phyloP scores from a whole-genome alignment of 2,797 vertebrate species.

The Acanthornis magna region DNA sequence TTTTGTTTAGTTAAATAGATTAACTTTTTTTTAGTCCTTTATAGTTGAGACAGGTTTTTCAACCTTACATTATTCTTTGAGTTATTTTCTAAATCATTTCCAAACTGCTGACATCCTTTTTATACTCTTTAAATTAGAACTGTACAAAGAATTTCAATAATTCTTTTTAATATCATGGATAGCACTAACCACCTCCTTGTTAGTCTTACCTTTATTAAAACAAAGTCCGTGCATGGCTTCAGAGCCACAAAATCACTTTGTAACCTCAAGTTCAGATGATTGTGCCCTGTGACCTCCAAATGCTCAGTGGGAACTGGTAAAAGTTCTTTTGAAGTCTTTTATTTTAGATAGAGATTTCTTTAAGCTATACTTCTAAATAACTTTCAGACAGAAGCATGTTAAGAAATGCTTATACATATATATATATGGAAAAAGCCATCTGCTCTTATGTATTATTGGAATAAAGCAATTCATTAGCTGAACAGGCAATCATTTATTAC shows the following conservation, averaged over 20 bases:
- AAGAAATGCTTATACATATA: not conserved
- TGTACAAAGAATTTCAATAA: not conserved
- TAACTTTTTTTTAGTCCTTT: not conserved
- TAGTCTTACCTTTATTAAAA: not conserved
- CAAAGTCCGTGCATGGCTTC: not conserved
- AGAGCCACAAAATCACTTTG: not conserved
- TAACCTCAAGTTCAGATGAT: not conserved
- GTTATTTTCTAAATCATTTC: not conserved
- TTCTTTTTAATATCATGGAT: not conserved
- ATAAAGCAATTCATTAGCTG: not conserved
- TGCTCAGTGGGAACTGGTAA: not conserved
- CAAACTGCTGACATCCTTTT: not conserved
- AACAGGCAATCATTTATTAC: not conserved
- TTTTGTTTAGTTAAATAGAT: conserved; percentile 18
- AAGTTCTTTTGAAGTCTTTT: not conserved
- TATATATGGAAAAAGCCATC: not conserved
- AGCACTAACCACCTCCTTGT: not conserved
- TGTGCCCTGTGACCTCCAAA: not conserved
- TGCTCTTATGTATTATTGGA: not conserved
- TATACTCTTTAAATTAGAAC: not conserved
- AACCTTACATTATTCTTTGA: not conserved
- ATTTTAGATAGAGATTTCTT: not conserved
- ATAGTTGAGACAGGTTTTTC: not conserved
- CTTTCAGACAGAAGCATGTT: not conserved
- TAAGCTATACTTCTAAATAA: not conserved